A percentile compares a stretch with the other conserved stretches of the same genome.
These are phyloP conservation scores for Liodrosophila aerea DNA, from an alignment of 2,888 invertebrate genomes.

Conservation along the genomic window DNA sequence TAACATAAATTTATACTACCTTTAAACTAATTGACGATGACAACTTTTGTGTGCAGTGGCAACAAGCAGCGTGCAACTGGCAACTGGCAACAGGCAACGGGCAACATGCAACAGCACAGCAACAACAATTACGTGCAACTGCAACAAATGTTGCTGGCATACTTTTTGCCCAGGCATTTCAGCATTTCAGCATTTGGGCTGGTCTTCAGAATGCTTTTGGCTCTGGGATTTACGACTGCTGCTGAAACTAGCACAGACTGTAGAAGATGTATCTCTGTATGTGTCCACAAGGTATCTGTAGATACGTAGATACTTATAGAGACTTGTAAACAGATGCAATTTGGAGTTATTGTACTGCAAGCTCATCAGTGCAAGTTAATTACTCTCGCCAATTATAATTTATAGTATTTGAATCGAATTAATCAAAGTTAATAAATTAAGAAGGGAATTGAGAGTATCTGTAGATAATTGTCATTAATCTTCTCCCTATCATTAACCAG, in stretches of 20 bases:
- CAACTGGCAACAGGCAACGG: slow-evolving; percentile 6
- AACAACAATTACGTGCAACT: slow-evolving; percentile 34
- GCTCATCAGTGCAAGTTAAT: too few relatives aligned
- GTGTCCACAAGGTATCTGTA: slow-evolving; percentile 5
- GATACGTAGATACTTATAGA: background rate
- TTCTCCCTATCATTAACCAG: too few relatives aligned
- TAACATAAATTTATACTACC: slow-evolving; percentile 70
- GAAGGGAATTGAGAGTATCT: too few relatives aligned
- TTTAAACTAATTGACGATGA: slow-evolving; percentile 72
- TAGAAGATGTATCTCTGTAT: slow-evolving; percentile 31
- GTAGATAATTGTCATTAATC: too few relatives aligned
- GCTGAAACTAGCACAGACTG: slow-evolving; percentile 20
- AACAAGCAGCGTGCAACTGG: slow-evolving; percentile 2
- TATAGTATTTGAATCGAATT: too few relatives aligned
- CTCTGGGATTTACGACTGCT: slow-evolving; percentile 44
- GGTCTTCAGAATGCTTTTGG: slow-evolving; percentile 42
- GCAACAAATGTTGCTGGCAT: slow-evolving; percentile 40
- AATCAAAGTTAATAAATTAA: too few relatives aligned
- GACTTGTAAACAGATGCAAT: background rate
- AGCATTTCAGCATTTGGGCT: slow-evolving; percentile 35
- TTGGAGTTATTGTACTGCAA: background rate
- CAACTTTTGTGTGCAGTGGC: slow-evolving; percentile 51
- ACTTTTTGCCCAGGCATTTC: slow-evolving; percentile 40
- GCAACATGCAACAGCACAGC: slow-evolving; percentile 43
- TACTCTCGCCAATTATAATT: too few relatives aligned